These are phyloP conservation scores for Drosophila tropicalis DNA, from an alignment of 1,140 invertebrate species.

Conservation along the genomic window DNA sequence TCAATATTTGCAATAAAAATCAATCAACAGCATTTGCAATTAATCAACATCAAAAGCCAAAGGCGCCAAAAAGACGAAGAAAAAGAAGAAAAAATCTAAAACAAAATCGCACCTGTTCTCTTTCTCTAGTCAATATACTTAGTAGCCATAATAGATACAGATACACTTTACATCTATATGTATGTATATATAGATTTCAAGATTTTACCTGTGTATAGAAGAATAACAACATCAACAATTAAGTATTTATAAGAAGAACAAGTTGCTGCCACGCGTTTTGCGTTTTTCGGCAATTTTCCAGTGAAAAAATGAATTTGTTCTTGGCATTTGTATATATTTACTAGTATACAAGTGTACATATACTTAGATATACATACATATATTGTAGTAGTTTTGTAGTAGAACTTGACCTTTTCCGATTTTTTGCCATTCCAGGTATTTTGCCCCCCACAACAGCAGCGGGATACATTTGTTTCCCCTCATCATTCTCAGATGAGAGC, in stretches of 20 bases:
- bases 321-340: slow-evolving; percentile 60
- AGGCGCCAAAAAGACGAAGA: slow-evolving; percentile 15
- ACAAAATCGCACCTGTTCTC: slow-evolving; percentile 20
- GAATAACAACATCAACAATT: slow-evolving; percentile 31
- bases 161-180: slow-evolving; percentile 1
- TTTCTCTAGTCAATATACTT: slow-evolving; percentile 23
- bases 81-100: slow-evolving; percentile 28
- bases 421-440: slow-evolving; percentile 5
- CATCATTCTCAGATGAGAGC: slow-evolving; percentile 2
- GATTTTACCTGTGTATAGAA: background rate
- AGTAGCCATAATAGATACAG: slow-evolving; percentile 28
- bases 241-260: slow-evolving; percentile 59
- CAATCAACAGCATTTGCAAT: slow-evolving; percentile 79
- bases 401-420: slow-evolving; percentile 8
- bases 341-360: slow-evolving; percentile 4
- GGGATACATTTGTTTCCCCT: slow-evolving; percentile 14
- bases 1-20: slow-evolving; percentile 83
- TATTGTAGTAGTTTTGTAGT: slow-evolving; percentile 6
- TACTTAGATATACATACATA: too few relatives aligned
- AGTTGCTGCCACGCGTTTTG: slow-evolving; percentile 69
- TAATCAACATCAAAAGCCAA: slow-evolving; percentile 77
- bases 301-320: slow-evolving; percentile 49
- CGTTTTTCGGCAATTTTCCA: slow-evolving; percentile 59
- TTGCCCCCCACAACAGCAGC: background rate
- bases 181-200: slow-evolving; percentile 22